A percentile compares a stretch with the other conserved stretches of the same genome.
Evolutionary conservation across 2,888 invertebrate species (phyloP).

Genomic region (Pristionchus fissidentatus): DNA sequence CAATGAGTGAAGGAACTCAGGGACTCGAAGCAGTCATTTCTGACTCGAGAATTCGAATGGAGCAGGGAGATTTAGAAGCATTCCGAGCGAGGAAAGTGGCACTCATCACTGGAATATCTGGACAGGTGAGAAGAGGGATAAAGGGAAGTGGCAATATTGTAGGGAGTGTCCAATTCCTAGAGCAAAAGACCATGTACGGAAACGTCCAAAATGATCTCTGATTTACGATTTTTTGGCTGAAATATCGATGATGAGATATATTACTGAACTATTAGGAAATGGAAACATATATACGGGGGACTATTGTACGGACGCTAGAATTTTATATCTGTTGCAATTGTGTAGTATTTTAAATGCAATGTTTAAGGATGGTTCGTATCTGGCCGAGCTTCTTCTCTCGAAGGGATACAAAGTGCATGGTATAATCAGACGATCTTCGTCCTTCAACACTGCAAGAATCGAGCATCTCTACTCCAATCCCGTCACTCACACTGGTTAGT

Average conservation of each 20-base stretch:
- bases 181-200: too few species aligned
- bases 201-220: too few species aligned
- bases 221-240: too few species aligned
- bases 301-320: too few species aligned
- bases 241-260: constrained; percentile 9
- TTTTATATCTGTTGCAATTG: too few species aligned
- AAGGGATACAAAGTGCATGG: constrained; percentile 95
- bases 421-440: constrained; percentile 85
- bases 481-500: constrained; percentile 83
- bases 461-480: constrained; percentile 95
- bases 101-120: constrained; percentile 95
- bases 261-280: too few species aligned
- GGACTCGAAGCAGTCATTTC: constrained; percentile 65
- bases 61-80: constrained; percentile 66
- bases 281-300: too few species aligned
- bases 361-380: constrained; percentile 91
- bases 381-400: constrained; percentile 91
- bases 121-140: constrained; percentile 92
- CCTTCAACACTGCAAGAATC: constrained; percentile 94
- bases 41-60: constrained; percentile 59
- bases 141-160: too few species aligned
- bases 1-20: constrained; percentile 51
- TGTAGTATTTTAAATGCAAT: background rate
- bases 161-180: too few species aligned
- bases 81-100: constrained; percentile 81